These are phyloP conservation scores for Thumatha senex DNA, from an alignment of 2,888 invertebrate species.

Conservation along the genomic window DNA sequence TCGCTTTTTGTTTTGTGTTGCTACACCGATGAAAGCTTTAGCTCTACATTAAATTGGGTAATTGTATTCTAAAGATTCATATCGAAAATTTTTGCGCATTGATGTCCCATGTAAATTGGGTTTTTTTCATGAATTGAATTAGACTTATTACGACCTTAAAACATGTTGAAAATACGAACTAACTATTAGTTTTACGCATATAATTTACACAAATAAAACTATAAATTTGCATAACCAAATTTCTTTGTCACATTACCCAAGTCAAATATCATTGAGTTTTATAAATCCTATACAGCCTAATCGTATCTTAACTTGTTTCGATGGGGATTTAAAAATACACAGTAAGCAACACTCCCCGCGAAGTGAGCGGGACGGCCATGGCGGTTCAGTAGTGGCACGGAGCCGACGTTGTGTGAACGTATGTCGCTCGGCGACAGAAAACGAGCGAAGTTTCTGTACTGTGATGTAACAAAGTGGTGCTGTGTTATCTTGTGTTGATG, in stretches of 20 bases:
- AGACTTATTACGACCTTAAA: neutral
- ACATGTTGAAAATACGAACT: too few relatives aligned
- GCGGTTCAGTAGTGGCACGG: conserved; percentile 42
- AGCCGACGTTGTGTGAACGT: conserved; percentile 32
- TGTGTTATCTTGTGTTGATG: conserved; percentile 48
- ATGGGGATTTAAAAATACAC: conserved; percentile 13
- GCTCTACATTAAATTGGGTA: conserved; percentile 41
- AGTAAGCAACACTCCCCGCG: conserved; percentile 51
- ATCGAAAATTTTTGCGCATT: conserved; percentile 2
- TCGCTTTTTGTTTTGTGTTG: conserved; percentile 58
- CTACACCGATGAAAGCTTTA: conserved; percentile 56
- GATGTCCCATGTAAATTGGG: neutral
- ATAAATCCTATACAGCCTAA: neutral
- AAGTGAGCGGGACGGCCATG: conserved; percentile 76
- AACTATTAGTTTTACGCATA: neutral
- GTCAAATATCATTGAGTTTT: neutral
- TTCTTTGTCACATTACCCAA: neutral
- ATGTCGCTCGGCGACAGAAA: conserved; percentile 23
- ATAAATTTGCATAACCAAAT: neutral
- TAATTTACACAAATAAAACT: neutral
- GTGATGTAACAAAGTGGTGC: conserved; percentile 52
- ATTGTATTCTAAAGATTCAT: conserved; percentile 10
- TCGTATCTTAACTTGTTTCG: neutral
- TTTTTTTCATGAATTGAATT: too few relatives aligned
- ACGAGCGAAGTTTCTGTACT: conserved; percentile 47